These are phyloP conservation scores for Agapornis canus DNA, from an alignment of 2,797 vertebrate genomes.

Conservation along the genomic window DNA sequence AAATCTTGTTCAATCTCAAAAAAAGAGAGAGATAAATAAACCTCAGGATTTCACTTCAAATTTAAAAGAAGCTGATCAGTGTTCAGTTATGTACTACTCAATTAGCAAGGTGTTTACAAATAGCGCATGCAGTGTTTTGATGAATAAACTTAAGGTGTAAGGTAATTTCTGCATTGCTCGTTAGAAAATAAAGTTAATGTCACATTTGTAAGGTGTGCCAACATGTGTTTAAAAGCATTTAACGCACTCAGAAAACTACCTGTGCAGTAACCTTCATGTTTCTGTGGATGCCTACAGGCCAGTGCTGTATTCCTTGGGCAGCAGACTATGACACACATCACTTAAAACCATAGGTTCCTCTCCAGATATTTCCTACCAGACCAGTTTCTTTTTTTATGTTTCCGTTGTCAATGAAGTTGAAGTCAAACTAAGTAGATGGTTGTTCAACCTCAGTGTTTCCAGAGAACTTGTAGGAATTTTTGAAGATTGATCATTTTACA, in stretches of 20 bases:
- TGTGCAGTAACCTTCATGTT: neutral
- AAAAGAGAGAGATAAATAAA: neutral
- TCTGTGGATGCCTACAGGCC: neutral
- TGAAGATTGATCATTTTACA: neutral
- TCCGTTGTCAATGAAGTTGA: neutral
- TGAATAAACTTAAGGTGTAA: neutral
- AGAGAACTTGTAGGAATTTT: neutral
- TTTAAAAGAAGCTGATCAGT: neutral
- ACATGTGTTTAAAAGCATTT: neutral
- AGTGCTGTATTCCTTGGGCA: too few relatives aligned
- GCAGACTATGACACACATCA: fast-evolving
- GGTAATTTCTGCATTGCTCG: neutral
- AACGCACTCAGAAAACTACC: fast-evolving
- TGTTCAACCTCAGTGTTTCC: neutral
- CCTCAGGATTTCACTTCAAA: neutral
- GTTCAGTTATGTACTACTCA: neutral
- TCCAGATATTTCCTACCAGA: neutral
- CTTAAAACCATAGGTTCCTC: neutral
- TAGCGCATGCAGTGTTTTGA: neutral
- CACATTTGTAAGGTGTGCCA: neutral
- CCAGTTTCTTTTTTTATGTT: neutral
- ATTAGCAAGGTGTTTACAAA: neutral
- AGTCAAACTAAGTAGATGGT: neutral
- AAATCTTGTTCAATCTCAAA: neutral
- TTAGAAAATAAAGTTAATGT: neutral